Evolutionary conservation across 2,797 vertebrate species (phyloP), one percentile per base, ranked within the genome.

Genomic region (Orestias chungarensis): DNA sequence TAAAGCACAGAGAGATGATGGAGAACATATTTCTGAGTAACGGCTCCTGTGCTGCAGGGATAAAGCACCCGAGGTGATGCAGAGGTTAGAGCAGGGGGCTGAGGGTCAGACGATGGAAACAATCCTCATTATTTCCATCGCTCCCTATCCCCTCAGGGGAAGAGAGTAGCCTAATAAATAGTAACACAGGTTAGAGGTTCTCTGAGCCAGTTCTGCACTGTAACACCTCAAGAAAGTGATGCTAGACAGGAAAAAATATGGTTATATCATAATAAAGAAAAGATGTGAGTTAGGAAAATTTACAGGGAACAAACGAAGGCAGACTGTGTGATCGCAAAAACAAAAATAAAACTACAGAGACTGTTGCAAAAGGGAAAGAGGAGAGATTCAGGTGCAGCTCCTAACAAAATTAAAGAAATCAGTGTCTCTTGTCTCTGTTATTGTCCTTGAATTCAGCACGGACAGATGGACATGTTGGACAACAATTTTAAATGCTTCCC

Each of bases 21-120:
- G 78, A 79, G 81, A 80, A 85, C 79, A 78, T 38, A 44, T 76
- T 80, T 85, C 75, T 89, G 86, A 87, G 46, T 82, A 86, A 91
- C 55, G 55, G 83, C 73, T 54, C 71, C 72, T 59, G 81, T 74
- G 81, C 73, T 54, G 72, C 72, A 62, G 81, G 75, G 81, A 79
- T 71, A 83, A 80, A 52, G 82, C 71, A 74, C 38, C 40, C 70
- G 81, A 81, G 83, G 82, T 85, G 68, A 82, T 70, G 42, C 40
- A 71, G 81, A 81, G 83, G 82, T 85, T 68, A 82, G 71, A 84
- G 80, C 25, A 82, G 71, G 83, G 80, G 25, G 17, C 25, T 46
- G 64, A 69, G 74, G 80, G 59, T 23, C 0, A 25, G 57, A 62
- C n/a, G 15, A 27, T 62, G 46, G 52, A 29, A 65, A 55, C 20